A percentile compares a stretch with the other conserved stretches of the same genome.
phyloP scores from a whole-genome alignment of 2,113 vertebrate species.

The Psephotus haematonotus region DNA sequence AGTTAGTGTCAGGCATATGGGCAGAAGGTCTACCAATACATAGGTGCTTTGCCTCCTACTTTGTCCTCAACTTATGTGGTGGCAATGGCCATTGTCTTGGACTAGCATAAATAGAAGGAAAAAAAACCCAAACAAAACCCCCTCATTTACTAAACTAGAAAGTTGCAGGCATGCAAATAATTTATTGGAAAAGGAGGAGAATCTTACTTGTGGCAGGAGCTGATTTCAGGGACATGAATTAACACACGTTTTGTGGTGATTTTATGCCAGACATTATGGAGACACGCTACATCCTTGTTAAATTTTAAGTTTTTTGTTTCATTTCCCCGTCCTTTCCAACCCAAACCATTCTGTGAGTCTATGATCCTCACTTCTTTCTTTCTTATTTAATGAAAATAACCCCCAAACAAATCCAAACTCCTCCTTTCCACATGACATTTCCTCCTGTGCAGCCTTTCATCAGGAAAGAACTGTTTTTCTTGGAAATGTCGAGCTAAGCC shows the following conservation, averaged over 20 bases:
- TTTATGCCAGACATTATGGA: not conserved
- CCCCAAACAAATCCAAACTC: not conserved
- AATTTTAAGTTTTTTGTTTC: not conserved
- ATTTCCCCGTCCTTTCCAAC: not conserved
- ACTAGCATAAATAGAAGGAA: not conserved
- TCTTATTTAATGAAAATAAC: conserved; percentile 16
- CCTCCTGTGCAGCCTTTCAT: conserved; percentile 44
- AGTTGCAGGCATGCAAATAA: not conserved
- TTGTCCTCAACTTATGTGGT: not conserved
- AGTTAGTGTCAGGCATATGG: not conserved
- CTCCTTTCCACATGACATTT: conserved; percentile 13
- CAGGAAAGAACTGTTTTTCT: conserved; percentile 42
- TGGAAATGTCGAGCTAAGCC: conserved; percentile 35
- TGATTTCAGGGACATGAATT: not conserved
- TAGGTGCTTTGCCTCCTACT: not conserved
- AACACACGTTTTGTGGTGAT: not conserved
- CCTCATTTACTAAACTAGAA: not conserved
- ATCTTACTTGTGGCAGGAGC: not conserved
- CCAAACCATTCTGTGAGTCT: not conserved
- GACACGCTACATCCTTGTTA: not conserved
- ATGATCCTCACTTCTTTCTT: not conserved
- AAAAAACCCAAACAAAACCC: not conserved
- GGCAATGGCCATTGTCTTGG: not conserved
- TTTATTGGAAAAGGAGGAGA: not conserved
- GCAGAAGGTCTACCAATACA: not conserved